Evolutionary conservation across 2,797 vertebrate genomes (phyloP).

Genomic region (Limosa lapponica): DNA sequence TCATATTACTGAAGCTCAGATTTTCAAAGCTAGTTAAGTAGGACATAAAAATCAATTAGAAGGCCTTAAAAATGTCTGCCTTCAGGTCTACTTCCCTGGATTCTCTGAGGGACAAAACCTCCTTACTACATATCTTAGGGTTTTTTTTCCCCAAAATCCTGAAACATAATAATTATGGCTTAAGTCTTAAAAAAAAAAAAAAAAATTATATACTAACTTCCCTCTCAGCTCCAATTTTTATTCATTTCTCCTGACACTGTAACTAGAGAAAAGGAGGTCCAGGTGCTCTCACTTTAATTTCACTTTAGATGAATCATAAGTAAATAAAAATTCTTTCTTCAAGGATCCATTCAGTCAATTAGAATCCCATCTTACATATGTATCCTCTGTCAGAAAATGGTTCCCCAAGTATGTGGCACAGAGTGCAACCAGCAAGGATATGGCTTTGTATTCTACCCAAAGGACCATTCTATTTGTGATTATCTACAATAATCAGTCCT

Average conservation of each 20-base stretch:
- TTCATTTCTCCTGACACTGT: neutral
- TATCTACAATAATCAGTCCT: neutral
- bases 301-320: neutral
- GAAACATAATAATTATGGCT: slow-evolving; percentile 27
- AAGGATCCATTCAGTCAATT: neutral
- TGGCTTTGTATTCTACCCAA: neutral
- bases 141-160: neutral
- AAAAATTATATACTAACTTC: neutral
- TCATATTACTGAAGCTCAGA: neutral
- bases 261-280: neutral
- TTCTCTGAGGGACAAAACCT: slow-evolving; percentile 30
- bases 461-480: neutral
- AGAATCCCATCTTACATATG: neutral
- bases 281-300: neutral
- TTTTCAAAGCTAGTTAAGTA: slow-evolving; percentile 53
- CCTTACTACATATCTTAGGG: neutral
- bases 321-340: neutral
- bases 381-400: neutral
- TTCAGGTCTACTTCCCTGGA: slow-evolving; percentile 23
- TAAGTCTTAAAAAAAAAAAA: neutral
- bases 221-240: neutral
- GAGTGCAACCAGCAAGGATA: neutral
- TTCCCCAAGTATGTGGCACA: neutral
- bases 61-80: slow-evolving; percentile 17
- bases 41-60: slow-evolving; percentile 54